Evolutionary conservation across 2,888 invertebrate species (phyloP).

Genomic region (Caenorhabditis uteleia): DNA sequence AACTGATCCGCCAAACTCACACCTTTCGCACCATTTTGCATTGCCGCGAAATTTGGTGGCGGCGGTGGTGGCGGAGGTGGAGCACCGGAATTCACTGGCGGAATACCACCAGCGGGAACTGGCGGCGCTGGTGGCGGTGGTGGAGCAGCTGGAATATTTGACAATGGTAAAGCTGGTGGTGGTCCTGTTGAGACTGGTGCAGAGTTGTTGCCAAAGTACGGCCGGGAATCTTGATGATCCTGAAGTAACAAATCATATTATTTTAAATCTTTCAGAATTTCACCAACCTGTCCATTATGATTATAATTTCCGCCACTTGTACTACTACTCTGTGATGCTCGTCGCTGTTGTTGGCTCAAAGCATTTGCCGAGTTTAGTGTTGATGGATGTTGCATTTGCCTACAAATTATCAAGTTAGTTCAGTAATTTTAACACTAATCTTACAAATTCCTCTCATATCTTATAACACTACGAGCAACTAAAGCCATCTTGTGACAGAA

Average conservation of each 20-base stretch:
- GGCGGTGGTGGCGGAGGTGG: slow-evolving; percentile 45
- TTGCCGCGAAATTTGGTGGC: slow-evolving; percentile 12
- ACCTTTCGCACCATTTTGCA: not conserved
- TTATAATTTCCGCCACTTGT: slow-evolving; percentile 12
- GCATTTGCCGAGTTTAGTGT: slow-evolving; percentile 4
- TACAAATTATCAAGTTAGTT: slow-evolving; percentile 7
- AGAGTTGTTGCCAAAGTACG: too few relatives aligned
- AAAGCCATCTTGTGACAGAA: too few relatives aligned
- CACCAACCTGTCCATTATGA: not conserved
- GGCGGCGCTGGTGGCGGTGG: slow-evolving; percentile 12
- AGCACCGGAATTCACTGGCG: slow-evolving; percentile 19
- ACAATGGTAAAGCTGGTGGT: slow-evolving; percentile 26
- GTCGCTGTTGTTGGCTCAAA: slow-evolving; percentile 36
- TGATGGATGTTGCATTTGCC: slow-evolving; percentile 28
- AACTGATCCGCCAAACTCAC: slow-evolving; percentile 37
- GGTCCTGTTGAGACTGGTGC: slow-evolving; percentile 14
- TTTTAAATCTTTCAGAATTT: not conserved
- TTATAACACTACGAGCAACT: too few relatives aligned
- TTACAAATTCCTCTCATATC: too few relatives aligned
- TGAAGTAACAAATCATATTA: not conserved
- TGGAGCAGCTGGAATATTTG: slow-evolving; percentile 45
- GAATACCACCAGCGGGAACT: slow-evolving; percentile 7
- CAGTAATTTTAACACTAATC: not conserved
- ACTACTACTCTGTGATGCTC: slow-evolving; percentile 45
- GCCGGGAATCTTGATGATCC: not conserved